Evolutionary conservation across 35 echinoderm and acorn worm genomes (phyloP), one percentile per base, ranked within the genome.

Genomic region (Strongylocentrotus purpuratus): DNA sequence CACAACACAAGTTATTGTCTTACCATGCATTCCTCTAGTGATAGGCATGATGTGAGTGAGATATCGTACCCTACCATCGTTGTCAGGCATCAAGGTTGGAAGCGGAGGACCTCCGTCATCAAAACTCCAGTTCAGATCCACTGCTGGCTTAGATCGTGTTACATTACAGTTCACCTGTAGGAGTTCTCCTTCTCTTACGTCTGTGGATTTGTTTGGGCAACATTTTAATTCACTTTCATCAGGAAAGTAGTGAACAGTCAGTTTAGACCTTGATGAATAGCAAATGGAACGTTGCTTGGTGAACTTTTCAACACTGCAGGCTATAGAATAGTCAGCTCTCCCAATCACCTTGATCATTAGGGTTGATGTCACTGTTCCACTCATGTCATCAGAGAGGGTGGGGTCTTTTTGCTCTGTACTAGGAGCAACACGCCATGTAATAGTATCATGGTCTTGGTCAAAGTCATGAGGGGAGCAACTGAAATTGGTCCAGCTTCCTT

Each of bases 41-140:
- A 89, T 89, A 45, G 87, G 20, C 31, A 89, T 32, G 87, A 15
- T 33, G 13, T 33, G 45, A 46, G 87, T 45, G 17, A 89, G 87
- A 45, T n/a, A 33, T 46, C 87, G 12, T 33, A 45, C 25, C 45
- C 32, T 3, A 15, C 87, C 87, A 45, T 89, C 87, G 33, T 89
- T 46, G 33, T 89, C 33, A 13, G 45, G 33, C 45, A 33, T 89
- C 45, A 46, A 32, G 25, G 87, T 45, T 12, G 87, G 87, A 46
- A 89, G 87, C 14, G 33, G 12, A 2, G 45, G 87, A 35, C 87
- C 87, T 45, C 45, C 45, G 3, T 45, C 33, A 46, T 33, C 45
- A 89, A 89, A 46, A 15, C 87, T 89, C 87, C 87, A 89, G 87
- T 89, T 89, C 33, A 89, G 32, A 46, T 89, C 87, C 87, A 89